These are phyloP conservation scores for Drosophila mauritiana DNA, from an alignment of 1,140 invertebrate genomes.

Conservation along the genomic window DNA sequence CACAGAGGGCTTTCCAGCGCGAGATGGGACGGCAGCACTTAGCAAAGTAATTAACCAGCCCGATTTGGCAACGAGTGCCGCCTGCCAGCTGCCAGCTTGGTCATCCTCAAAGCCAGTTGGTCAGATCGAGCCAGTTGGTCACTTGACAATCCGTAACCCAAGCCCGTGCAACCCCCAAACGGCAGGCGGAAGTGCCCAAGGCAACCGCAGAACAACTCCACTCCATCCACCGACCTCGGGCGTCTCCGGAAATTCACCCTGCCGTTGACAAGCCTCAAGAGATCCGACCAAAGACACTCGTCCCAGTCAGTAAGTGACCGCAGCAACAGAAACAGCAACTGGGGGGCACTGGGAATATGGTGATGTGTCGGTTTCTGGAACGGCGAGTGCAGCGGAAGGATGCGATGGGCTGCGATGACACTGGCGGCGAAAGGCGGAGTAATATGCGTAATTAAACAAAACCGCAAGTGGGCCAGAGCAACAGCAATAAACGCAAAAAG, in stretches of 20 bases:
- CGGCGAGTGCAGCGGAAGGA: neutral
- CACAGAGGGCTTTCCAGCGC: neutral
- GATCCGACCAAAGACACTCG: constrained; percentile 61
- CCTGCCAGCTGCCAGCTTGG: constrained; percentile 7
- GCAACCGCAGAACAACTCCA: constrained; percentile 54
- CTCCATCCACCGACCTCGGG: neutral
- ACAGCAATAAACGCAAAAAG: constrained; percentile 50
- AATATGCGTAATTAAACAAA: constrained; percentile 82
- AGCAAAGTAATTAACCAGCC: constrained; percentile 76
- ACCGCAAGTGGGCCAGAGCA: constrained; percentile 70
- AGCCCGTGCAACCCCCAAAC: neutral
- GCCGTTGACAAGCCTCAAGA: constrained; percentile 69
- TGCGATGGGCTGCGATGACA: constrained; percentile 4
- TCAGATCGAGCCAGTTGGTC: constrained; percentile 37
- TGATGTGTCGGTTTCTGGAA: neutral
- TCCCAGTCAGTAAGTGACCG: constrained; percentile 64
- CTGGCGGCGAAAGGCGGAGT: constrained; percentile 38
- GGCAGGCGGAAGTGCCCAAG: constrained; percentile 43
- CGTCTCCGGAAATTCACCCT: constrained; percentile 46
- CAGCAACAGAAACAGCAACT: constrained; percentile 42
- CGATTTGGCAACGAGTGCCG: constrained; percentile 40
- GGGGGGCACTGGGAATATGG: neutral
- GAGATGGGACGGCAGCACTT: constrained; percentile 34
- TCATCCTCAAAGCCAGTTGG: constrained; percentile 34
- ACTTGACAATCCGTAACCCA: constrained; percentile 52